A percentile compares a stretch with the other conserved stretches of the same genome.
Evolutionary conservation across 2,888 invertebrate genomes (phyloP).

Genomic region (Trissoscelio sp.): DNA sequence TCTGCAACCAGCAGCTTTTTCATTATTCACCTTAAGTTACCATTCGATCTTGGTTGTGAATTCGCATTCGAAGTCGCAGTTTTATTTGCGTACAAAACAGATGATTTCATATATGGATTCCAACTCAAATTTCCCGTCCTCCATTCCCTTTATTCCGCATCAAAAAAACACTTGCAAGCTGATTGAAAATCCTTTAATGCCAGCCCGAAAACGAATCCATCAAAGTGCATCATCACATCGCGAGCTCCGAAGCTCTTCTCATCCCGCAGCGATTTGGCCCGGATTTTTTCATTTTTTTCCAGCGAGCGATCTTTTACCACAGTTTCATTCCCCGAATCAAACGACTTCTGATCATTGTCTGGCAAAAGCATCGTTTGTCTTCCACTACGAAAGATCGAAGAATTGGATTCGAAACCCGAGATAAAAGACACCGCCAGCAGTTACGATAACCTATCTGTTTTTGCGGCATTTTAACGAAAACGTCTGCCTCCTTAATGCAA

Average conservation of each 20-base stretch:
- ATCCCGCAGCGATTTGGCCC: background rate
- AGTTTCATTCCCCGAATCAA: background rate
- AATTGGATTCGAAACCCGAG: conserved; percentile 2
- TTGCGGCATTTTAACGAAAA: conserved; percentile 12
- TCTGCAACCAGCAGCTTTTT: background rate
- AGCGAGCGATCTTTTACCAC: background rate
- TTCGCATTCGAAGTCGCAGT: conserved; percentile 2
- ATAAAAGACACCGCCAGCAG: conserved; percentile 8
- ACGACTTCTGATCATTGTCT: conserved; percentile 27
- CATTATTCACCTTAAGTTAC: conserved; percentile 19
- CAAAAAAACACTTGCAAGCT: background rate
- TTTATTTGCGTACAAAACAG: conserved; percentile 33
- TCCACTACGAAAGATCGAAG: conserved; percentile 1
- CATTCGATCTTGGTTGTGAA: background rate
- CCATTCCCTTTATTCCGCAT: background rate
- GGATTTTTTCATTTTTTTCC: background rate
- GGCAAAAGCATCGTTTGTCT: conserved; percentile 21
- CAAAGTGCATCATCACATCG: background rate
- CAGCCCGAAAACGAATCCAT: background rate
- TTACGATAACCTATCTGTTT: conserved; percentile 27
- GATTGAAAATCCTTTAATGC: conserved; percentile 1
- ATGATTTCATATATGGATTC: conserved; percentile 21
- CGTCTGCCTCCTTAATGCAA: conserved; percentile 6
- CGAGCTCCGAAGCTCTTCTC: background rate
- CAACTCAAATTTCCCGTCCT: background rate